Evolutionary conservation across 2,888 invertebrate genomes (phyloP).

Genomic region (Xylota sylvarum): DNA sequence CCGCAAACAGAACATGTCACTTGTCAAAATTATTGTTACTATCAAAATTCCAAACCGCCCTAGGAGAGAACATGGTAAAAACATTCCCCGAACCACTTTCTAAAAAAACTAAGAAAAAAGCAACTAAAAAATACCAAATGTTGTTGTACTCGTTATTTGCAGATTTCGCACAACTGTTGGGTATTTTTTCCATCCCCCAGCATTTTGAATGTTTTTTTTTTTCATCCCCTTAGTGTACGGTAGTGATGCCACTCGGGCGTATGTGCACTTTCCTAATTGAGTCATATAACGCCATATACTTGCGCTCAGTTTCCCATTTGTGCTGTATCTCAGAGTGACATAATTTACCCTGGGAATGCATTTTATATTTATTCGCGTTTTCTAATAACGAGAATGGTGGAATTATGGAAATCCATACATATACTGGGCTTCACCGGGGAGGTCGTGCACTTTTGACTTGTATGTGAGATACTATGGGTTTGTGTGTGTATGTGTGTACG

Average conservation of each 20-base stretch:
- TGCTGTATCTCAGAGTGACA: conserved; percentile 36
- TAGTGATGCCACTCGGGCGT: conserved; percentile 53
- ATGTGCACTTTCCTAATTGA: conserved; percentile 69
- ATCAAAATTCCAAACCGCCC: conserved; percentile 22
- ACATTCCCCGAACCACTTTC: background rate
- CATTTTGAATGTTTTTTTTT: conserved; percentile 10
- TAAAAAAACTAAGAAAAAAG: background rate
- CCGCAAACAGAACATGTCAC: conserved; percentile 28
- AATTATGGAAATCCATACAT: conserved; percentile 13
- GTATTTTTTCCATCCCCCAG: conserved; percentile 2
- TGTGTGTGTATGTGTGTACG: background rate
- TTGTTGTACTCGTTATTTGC: conserved; percentile 49
- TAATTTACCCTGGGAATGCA: conserved; percentile 55
- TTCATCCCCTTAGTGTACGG: conserved; percentile 24
- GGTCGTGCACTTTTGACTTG: conserved; percentile 4
- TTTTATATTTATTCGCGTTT: conserved; percentile 26
- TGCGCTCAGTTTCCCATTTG: conserved; percentile 51
- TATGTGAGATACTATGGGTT: background rate
- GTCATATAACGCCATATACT: conserved; percentile 50
- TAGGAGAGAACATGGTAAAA: background rate
- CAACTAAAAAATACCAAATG: background rate
- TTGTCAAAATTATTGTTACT: conserved; percentile 42
- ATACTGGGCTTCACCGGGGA: background rate
- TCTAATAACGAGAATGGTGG: background rate
- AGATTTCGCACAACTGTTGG: conserved; percentile 40